Base-by-base conservation (phyloP, 1,140 invertebrate genomes). In the Drosophila pruinosa region DNA sequence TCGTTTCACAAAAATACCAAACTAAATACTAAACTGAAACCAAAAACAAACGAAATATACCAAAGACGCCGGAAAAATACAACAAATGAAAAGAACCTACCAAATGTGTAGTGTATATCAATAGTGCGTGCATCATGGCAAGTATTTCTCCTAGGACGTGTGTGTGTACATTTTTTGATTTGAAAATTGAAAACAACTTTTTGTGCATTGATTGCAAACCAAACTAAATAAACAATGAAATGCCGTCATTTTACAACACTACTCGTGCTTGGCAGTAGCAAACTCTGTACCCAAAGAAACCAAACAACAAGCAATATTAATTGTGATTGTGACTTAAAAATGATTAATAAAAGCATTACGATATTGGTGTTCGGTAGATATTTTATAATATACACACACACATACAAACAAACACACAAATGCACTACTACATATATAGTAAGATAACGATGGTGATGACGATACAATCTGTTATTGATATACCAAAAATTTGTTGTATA, bases 101-200 rank as follows among this genome's bases (percentile, higher is more conserved):
- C 31, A 34, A n/a, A n/a, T n/a, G n/a, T 28, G 19, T 31, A 78
- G 83, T 61, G 58, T 67, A 59, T 31, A 62, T 65, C 38, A 62
- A 79, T 38, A 62, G 26, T 63, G 39, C 39, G 76, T 75, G 45
- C 75, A 82, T 72, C 54, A 56, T 69, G 72, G 79, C 79, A 85
- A 83, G 67, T 83, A 72, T 68, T 70, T 48, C 36, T 56, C 43
- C 26, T 64, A 56, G 43, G 63, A 75, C 31, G 74, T 79, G 79
- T 79, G 79, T 86, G 81, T 82, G 89, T 90, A 90, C 89, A 89
- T 77, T 88, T 88, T 24, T 21, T 45, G 10, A 65, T 70, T 77
- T 80, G 53, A 89, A 91, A 89, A 89, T 91, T 91, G 89, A 91
- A 91, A 91, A 91, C 76, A 90, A 90, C 89, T 77, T 89, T 91